These are phyloP conservation scores for Chaetodon auriga DNA, from an alignment of 2,113 vertebrate species.

Conservation along the genomic window DNA sequence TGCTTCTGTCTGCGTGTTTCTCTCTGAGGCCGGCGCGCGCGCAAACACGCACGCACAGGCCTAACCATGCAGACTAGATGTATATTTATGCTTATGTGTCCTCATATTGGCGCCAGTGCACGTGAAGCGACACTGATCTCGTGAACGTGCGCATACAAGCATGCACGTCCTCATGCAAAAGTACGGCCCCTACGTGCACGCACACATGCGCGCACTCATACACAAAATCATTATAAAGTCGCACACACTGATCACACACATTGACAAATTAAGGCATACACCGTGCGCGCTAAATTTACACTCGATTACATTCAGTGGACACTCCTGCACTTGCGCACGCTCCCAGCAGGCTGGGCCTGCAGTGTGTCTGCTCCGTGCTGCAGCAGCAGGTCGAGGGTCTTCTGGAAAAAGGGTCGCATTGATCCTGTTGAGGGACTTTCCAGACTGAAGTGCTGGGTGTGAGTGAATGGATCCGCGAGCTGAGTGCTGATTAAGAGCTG, in stretches of 20 bases:
- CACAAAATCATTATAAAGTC: neutral
- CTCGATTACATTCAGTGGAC: neutral
- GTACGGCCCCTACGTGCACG: neutral
- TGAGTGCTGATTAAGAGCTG: conserved; percentile 76
- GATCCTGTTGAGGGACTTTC: conserved; percentile 75
- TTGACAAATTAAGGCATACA: neutral
- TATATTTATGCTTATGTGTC: conserved; percentile 5
- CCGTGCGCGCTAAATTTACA: neutral
- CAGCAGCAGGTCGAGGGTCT: conserved; percentile 70
- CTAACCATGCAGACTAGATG: neutral
- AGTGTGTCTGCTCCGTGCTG: conserved; percentile 13
- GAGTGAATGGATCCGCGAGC: conserved; percentile 63
- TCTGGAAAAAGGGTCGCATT: conserved; percentile 64
- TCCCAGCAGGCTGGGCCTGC: conserved; percentile 23
- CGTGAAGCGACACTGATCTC: neutral
- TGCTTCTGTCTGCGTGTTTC: conserved; percentile 50
- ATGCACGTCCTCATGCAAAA: conserved; percentile 3
- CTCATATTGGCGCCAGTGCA: neutral
- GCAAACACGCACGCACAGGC: conserved; percentile 33
- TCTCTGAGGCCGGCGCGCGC: conserved; percentile 41
- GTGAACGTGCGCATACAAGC: neutral
- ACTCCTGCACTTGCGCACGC: neutral
- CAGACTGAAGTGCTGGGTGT: conserved; percentile 67
- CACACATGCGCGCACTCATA: neutral
- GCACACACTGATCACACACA: neutral